A percentile compares a stretch with the other conserved stretches of the same genome.
Evolutionary conservation across 2,888 invertebrate species (phyloP).

Genomic region (Hyposoter dolosus): DNA sequence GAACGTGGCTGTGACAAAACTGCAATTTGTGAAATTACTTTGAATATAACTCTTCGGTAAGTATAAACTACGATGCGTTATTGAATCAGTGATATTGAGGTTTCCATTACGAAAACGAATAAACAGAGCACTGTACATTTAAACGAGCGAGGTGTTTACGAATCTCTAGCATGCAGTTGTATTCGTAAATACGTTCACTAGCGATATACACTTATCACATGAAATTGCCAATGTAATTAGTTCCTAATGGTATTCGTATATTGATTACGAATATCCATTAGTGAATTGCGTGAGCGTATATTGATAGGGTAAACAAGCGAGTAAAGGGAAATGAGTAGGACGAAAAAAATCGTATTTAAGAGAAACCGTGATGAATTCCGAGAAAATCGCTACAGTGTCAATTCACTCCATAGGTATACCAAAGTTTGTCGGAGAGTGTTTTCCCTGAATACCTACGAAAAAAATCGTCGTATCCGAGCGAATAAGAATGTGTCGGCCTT

Average conservation of each 20-base stretch:
- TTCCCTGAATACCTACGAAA: too few relatives aligned
- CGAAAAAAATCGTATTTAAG: background rate
- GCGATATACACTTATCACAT: background rate
- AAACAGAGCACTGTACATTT: background rate
- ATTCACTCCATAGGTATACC: too few relatives aligned
- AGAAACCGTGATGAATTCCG: too few relatives aligned
- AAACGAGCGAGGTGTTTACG: background rate
- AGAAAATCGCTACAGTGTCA: too few relatives aligned
- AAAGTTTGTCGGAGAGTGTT: too few relatives aligned
- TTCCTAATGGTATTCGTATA: slow-evolving; percentile 2
- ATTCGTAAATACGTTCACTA: background rate
- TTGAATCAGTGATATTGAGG: background rate
- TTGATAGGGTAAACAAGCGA: slow-evolving; percentile 30
- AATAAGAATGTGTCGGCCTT: too few relatives aligned
- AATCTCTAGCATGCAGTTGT: background rate
- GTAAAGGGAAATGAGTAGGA: background rate
- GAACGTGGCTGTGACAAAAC: too few relatives aligned
- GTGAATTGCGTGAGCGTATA: slow-evolving; percentile 40
- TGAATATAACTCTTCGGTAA: too few relatives aligned
- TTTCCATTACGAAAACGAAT: background rate
- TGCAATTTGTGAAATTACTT: too few relatives aligned
- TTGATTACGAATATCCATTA: slow-evolving; percentile 58
- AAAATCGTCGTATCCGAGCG: too few relatives aligned
- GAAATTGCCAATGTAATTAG: slow-evolving; percentile 49
- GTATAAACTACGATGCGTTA: too few relatives aligned